These are phyloP conservation scores for Odontocerum albicorne DNA, from an alignment of 2,888 invertebrate genomes.

Conservation along the genomic window DNA sequence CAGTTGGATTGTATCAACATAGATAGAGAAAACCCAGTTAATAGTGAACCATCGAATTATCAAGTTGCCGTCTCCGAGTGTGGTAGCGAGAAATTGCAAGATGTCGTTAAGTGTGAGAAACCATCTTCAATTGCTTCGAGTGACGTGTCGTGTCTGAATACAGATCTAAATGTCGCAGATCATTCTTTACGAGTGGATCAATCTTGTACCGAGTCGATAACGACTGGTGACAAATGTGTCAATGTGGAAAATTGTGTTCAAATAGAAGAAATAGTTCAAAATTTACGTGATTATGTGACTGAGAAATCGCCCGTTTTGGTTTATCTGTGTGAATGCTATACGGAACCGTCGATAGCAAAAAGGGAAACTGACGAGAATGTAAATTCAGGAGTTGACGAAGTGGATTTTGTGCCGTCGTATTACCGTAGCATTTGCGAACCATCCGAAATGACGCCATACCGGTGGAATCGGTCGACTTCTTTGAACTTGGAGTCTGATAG, in stretches of 20 bases:
- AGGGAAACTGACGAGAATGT: background rate
- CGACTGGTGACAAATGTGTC: background rate
- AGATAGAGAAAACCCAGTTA: too few relatives aligned
- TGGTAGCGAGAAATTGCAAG: too few relatives aligned
- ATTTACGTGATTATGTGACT: background rate
- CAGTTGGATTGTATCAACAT: too few relatives aligned
- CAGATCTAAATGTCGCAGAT: background rate
- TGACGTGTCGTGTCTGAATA: background rate
- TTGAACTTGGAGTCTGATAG: background rate
- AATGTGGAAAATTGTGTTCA: background rate
- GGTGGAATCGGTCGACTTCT: background rate
- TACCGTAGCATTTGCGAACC: background rate
- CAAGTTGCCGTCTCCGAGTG: too few relatives aligned
- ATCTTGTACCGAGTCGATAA: background rate
- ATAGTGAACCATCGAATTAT: too few relatives aligned
- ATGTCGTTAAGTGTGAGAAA: too few relatives aligned
- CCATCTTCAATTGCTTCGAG: too few relatives aligned
- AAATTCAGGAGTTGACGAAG: conserved; percentile 9
- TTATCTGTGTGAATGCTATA: too few relatives aligned
- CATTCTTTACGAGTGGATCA: background rate
- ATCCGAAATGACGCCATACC: background rate
- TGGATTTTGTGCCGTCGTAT: conserved; percentile 11
- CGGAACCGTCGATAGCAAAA: too few relatives aligned
- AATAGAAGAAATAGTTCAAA: background rate
- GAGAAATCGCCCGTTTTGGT: background rate